Evolutionary conservation across 2,797 vertebrate genomes (phyloP).

Genomic region (Champsocephalus gunnari): DNA sequence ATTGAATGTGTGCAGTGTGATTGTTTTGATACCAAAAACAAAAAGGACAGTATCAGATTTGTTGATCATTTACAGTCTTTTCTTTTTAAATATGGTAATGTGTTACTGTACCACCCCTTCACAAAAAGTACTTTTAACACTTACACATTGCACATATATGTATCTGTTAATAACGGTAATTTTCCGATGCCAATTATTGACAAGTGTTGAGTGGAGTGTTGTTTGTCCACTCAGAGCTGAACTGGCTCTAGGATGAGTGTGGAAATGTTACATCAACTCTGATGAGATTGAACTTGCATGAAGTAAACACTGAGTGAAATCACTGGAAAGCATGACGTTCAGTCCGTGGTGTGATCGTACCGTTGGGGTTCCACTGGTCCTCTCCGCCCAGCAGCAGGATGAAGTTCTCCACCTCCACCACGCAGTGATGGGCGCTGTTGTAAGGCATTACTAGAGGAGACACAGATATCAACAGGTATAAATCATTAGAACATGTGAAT

Average conservation of each 20-base stretch:
- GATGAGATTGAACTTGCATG: conserved; percentile 41
- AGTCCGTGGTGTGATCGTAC: conserved; percentile 84
- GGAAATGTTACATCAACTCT: conserved; percentile 46
- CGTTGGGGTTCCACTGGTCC: conserved; percentile 99
- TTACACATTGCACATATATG: conserved; percentile 58
- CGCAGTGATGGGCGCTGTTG: conserved; percentile 99
- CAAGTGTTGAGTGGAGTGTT: conserved; percentile 65
- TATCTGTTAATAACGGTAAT: conserved; percentile 52
- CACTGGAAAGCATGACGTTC: conserved; percentile 10
- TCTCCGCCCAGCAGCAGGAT: conserved; percentile 97
- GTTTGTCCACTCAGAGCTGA: conserved; percentile 69
- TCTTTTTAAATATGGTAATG: conserved; percentile 12
- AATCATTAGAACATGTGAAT: neutral
- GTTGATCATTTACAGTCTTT: conserved; percentile 45
- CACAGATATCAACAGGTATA: conserved; percentile 42
- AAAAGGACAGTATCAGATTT: conserved; percentile 8
- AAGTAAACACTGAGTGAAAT: conserved; percentile 24
- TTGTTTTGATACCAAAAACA: conserved; percentile 7
- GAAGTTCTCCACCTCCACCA: conserved; percentile 99
- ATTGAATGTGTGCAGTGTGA: neutral
- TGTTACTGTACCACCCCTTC: conserved; percentile 25
- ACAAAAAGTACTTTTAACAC: conserved; percentile 48
- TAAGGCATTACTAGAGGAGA: conserved; percentile 96
- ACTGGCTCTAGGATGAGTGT: conserved; percentile 48
- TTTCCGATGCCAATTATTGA: conserved; percentile 56